Evolutionary conservation across 2,888 invertebrate genomes (phyloP), one percentile per base, ranked within the genome.

Genomic region (Cremastobaeus sp.): DNA sequence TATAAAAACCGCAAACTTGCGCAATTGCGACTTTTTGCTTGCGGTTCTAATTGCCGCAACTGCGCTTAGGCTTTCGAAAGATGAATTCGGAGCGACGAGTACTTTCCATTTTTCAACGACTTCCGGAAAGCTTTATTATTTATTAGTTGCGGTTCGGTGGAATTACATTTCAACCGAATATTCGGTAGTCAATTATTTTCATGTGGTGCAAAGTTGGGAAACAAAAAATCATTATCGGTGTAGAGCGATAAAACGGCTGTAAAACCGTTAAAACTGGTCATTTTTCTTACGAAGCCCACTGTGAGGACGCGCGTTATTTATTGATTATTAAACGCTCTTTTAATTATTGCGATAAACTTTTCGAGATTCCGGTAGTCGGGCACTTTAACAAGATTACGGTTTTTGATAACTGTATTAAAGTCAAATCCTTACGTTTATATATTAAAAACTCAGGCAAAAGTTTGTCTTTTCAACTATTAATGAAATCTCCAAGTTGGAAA

Each of bases 371-470:
- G n/a, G n/a, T n/a, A n/a, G n/a, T n/a, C n/a, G n/a, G n/a, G n/a
- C n/a, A n/a, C n/a, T n/a, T n/a, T 52, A 52, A 52, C 28, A 52
- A 52, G 52, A 52, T 52, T 52, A 52, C 6, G n/a, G 37, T 9
- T 52, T 52, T 52, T 52, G 39, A 52, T 52, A 37, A 52, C 52
- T 52, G 37, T 52, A 52, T 52, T 37, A 52, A n/a, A n/a, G n/a
- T n/a, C n/a, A n/a, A n/a, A n/a, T n/a, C n/a, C n/a, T n/a, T n/a
- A n/a, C n/a, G n/a, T n/a, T n/a, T n/a, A n/a, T n/a, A n/a, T n/a
- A n/a, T n/a, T n/a, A n/a, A n/a, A n/a, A n/a, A n/a, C n/a, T n/a
- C n/a, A n/a, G n/a, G n/a, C n/a, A n/a, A n/a, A n/a, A n/a, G n/a
- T n/a, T n/a, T n/a, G n/a, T n/a, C n/a, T n/a, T n/a, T n/a, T n/a